Percentiles rank a stretch among this genome's conserved stretches.
Evolutionary conservation across 2,797 vertebrate genomes (phyloP).

Genomic region (Meriones psammophilus): DNA sequence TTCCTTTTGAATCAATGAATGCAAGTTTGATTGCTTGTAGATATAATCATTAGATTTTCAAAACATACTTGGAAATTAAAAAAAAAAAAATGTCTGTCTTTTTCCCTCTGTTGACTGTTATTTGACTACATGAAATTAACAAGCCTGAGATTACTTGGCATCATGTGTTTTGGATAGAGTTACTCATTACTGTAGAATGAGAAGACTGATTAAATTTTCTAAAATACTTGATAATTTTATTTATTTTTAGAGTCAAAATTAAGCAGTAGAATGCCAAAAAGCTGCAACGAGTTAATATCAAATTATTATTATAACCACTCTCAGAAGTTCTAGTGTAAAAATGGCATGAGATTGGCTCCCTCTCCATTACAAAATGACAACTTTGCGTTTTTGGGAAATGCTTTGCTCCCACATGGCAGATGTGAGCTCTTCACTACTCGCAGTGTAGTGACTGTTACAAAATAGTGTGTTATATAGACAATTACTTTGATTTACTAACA

Average conservation of each 20-base stretch:
- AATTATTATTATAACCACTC: neutral
- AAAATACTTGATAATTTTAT: slow-evolving; percentile 28
- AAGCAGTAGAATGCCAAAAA: slow-evolving; percentile 33
- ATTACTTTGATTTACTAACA: neutral
- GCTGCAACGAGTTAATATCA: slow-evolving; percentile 10
- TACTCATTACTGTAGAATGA: neutral
- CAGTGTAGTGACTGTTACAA: fast-evolving
- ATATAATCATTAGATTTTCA: neutral
- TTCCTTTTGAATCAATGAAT: neutral
- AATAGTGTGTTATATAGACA: neutral
- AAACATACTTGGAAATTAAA: neutral
- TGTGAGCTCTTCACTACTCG: neutral
- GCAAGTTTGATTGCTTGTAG: neutral
- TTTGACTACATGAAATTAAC: slow-evolving; percentile 31
- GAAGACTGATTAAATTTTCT: slow-evolving; percentile 19
- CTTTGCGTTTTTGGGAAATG: neutral
- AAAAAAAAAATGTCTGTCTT: neutral
- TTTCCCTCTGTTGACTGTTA: neutral
- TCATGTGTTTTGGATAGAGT: neutral
- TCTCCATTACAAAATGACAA: neutral
- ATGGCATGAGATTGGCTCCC: neutral
- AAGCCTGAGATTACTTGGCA: neutral
- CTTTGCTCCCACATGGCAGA: neutral
- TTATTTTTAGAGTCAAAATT: slow-evolving; percentile 57
- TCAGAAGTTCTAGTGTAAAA: neutral